Percentiles rank a stretch among this genome's conserved stretches.
Conservation (phyloP, 1,140 invertebrate genomes). For the Marisa cornuarietis region DNA sequence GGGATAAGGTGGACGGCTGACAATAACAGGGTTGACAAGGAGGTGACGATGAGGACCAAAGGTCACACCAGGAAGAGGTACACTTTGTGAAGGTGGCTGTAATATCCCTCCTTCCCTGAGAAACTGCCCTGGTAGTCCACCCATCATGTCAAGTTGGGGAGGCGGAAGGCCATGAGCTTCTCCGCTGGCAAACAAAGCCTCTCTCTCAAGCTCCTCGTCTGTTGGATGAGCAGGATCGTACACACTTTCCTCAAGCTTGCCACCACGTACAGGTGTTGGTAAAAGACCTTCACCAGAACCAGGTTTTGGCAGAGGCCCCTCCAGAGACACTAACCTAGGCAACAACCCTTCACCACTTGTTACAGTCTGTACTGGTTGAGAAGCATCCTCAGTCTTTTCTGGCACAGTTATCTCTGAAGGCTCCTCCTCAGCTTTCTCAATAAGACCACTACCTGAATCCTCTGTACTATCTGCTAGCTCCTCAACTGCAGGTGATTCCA, state of each 20-base stretch:
- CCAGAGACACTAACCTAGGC: not conserved
- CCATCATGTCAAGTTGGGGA: constrained; percentile 8
- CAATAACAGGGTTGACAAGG: constrained; percentile 25
- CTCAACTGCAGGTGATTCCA: not conserved
- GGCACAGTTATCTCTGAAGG: too few species aligned
- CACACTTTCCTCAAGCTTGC: constrained; percentile 32
- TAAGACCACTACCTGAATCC: not conserved
- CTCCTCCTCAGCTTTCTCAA: not conserved
- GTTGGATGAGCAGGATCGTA: constrained; percentile 48
- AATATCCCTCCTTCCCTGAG: constrained; percentile 11
- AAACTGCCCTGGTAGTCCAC: not conserved
- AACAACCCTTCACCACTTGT: not conserved
- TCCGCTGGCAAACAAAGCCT: constrained; percentile 6
- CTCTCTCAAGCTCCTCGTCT: constrained; percentile 30
- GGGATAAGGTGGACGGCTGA: constrained; percentile 15
- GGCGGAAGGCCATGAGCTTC: not conserved
- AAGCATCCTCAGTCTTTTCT: too few species aligned
- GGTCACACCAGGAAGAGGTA: constrained; percentile 16
- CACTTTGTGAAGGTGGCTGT: constrained; percentile 14
- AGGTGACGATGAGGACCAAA: constrained; percentile 20
- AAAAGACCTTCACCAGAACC: not conserved
- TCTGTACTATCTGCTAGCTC: not conserved
- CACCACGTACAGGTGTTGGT: not conserved
- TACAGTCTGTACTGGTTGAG: not conserved
- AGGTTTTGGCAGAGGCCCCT: constrained; percentile 1